Base-by-base conservation (phyloP, 2,797 vertebrate species). In the Heterohyrax brucei region DNA sequence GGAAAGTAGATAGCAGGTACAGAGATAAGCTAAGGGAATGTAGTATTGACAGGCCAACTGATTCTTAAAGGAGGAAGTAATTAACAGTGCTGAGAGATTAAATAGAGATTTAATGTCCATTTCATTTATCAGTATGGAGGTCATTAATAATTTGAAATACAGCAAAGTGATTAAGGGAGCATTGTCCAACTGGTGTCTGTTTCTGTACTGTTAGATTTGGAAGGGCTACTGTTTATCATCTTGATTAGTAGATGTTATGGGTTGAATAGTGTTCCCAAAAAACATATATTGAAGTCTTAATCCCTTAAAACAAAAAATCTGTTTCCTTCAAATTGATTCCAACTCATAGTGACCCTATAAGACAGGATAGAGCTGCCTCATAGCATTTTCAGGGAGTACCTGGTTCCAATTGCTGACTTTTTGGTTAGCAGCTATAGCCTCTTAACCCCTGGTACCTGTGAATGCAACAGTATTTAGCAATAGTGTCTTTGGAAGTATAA, bases 51-150 rank as follows among this genome's bases (percentile, higher is more conserved):
- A 90, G 61, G 26, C 68, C 75, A 77, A 26, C n/a, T 3, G 13
- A 39, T 90, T 81, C 53, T 80, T 8, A 33, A 72, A 86, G 30
- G 39, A 92, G 62, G 44, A 70, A 59, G 62, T 86, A 53, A 80
- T 26, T 28, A 87, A 14, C 50, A 79, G 12, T 79, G 30, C 53
- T 80, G 30, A 80, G 75, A 70, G 39, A 70, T 28, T 64, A 82
- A 91, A 87, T 76, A 87, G 28, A 93, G 50, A 80, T 9, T 78
- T 78, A 59, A 7, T 50, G 30, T 89, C 24, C 30, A 24, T 78
- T 93, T 73, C 46, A 75, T 66, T 95, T 75, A 64, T 73, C 75
- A 66, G 4, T 88, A 30, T 84, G 85, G 79, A 81, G 39, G 59
- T 86, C 50, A 81, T 76, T 81, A 59, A 76, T 61, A 66, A 61